A percentile compares a stretch with the other conserved stretches of the same genome.
phyloP scores from a whole-genome alignment of 2,888 invertebrate species.

The Peribatodes rhomboidaria region DNA sequence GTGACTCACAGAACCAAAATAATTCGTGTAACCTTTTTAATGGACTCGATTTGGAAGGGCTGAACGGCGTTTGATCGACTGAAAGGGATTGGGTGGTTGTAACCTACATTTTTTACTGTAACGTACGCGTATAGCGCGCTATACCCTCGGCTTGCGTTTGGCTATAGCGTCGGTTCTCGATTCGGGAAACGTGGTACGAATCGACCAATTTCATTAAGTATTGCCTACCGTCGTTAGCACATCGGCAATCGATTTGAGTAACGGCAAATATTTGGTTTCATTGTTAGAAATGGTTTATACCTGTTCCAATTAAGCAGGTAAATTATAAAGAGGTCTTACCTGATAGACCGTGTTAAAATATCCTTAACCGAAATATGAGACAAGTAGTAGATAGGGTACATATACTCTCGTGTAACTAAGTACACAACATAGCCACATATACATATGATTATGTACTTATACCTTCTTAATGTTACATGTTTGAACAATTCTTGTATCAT shows the following conservation, averaged over 20 bases:
- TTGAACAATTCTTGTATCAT: too few relatives aligned
- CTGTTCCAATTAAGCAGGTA: not conserved
- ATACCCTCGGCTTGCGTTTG: not conserved
- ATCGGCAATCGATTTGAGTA: slow-evolving; percentile 15
- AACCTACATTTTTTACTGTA: slow-evolving; percentile 35
- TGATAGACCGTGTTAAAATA: not conserved
- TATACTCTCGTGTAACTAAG: too few relatives aligned
- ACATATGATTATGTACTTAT: too few relatives aligned
- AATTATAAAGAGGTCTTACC: not conserved
- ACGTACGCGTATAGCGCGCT: slow-evolving; percentile 10
- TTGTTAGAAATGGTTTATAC: slow-evolving; percentile 2
- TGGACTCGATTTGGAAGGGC: slow-evolving; percentile 41
- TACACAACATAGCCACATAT: too few relatives aligned
- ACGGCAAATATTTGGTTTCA: slow-evolving; percentile 6
- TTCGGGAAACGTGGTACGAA: slow-evolving; percentile 7
- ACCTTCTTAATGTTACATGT: too few relatives aligned
- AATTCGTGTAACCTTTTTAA: slow-evolving; percentile 51
- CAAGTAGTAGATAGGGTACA: not conserved
- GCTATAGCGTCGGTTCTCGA: not conserved
- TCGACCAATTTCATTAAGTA: slow-evolving; percentile 27
- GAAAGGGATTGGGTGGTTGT: slow-evolving; percentile 41
- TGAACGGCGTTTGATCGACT: slow-evolving; percentile 47
- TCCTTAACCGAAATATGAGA: not conserved
- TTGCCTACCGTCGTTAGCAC: slow-evolving; percentile 4
- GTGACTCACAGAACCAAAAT: slow-evolving; percentile 44